Evolutionary conservation across 2,113 vertebrate genomes (phyloP).

Genomic region (Shinisaurus crocodilurus): DNA sequence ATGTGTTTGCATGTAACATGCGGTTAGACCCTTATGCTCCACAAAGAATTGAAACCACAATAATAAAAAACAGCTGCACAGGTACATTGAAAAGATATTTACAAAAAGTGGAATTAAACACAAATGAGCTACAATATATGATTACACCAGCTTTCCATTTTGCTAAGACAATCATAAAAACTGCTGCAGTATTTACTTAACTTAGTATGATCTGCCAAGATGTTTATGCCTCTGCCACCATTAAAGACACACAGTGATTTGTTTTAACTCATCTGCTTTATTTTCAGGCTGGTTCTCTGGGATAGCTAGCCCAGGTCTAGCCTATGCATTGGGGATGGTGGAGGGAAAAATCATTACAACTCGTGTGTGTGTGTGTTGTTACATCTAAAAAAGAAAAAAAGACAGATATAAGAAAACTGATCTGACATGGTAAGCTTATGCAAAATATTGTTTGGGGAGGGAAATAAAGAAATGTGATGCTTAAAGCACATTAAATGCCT

Average conservation of each 20-base stretch:
- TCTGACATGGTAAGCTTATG: background rate
- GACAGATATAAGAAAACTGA: background rate
- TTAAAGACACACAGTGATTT: background rate
- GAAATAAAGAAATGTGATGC: constrained; percentile 2
- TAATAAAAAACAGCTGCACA: constrained; percentile 54
- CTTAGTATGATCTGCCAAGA: constrained; percentile 33
- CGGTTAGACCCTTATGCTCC: background rate
- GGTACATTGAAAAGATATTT: constrained; percentile 2
- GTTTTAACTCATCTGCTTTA: constrained; percentile 15
- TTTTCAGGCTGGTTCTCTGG: constrained; percentile 1
- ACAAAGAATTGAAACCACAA: background rate
- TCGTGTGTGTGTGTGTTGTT: no score
- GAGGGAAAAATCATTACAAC: background rate
- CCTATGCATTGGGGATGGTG: background rate
- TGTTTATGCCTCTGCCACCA: constrained; percentile 33
- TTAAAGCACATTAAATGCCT: constrained; percentile 13
- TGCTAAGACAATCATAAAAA: constrained; percentile 4
- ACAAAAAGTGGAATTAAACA: constrained; percentile 8
- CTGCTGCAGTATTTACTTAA: background rate
- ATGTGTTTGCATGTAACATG: background rate
- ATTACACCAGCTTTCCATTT: background rate
- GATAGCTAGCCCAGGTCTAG: background rate
- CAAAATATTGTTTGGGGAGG: constrained; percentile 9
- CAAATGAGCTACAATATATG: background rate
- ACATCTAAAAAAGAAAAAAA: constrained; percentile 2